Percentiles rank a stretch among this genome's conserved stretches.
phyloP scores from a whole-genome alignment of 1,140 invertebrate species.

The Drosophila virilis region DNA sequence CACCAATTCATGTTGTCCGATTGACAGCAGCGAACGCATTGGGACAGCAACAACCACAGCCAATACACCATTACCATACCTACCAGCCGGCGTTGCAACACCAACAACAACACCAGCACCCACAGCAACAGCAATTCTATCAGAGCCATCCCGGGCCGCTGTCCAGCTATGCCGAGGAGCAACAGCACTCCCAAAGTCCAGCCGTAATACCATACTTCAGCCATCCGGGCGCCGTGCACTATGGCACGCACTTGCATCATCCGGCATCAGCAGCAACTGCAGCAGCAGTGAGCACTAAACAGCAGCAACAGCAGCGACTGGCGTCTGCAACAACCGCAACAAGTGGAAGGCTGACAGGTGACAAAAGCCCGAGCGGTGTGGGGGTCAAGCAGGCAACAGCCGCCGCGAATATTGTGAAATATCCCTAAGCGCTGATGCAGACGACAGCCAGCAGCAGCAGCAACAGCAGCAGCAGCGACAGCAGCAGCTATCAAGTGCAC shows the following conservation, averaged over 20 bases:
- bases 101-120: slow-evolving; percentile 24
- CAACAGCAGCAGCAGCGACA: background rate
- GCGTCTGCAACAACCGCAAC: slow-evolving; percentile 57
- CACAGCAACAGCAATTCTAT: slow-evolving; percentile 47
- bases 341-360: slow-evolving; percentile 68
- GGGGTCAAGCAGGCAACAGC: slow-evolving; percentile 42
- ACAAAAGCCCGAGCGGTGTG: background rate
- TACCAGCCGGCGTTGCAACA: slow-evolving; percentile 48
- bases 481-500: too few species aligned
- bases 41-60: slow-evolving; percentile 38
- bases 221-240: slow-evolving; percentile 76
- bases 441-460: slow-evolving; percentile 1
- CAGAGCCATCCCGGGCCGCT: slow-evolving; percentile 35
- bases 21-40: slow-evolving; percentile 61
- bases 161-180: slow-evolving; percentile 41
- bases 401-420: slow-evolving; percentile 68
- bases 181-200: slow-evolving; percentile 18
- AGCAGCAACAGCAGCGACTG: slow-evolving; percentile 24
- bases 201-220: slow-evolving; percentile 72
- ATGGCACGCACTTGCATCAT: slow-evolving; percentile 76
- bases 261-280: slow-evolving; percentile 52
- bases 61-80: slow-evolving; percentile 66
- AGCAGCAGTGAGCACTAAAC: slow-evolving; percentile 31
- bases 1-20: slow-evolving; percentile 69
- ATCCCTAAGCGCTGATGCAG: slow-evolving; percentile 53